Evolutionary conservation across 2,888 invertebrate genomes (phyloP), one percentile per base, ranked within the genome.

Genomic region (Lampropteryx suffumata): DNA sequence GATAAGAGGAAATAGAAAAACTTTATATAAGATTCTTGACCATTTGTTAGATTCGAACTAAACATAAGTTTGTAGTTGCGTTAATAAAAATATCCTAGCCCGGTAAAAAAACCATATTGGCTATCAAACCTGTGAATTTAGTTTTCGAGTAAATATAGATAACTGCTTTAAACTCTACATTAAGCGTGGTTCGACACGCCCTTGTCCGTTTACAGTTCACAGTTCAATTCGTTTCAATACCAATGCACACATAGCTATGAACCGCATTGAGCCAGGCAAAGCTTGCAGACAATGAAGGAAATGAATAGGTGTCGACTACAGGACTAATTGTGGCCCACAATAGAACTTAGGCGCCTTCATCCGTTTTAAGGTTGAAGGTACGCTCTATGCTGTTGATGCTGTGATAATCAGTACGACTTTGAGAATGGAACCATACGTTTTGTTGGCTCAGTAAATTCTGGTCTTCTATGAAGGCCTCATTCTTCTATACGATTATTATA

Each of bases 291-390:
- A 85, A 86, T 79, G 72, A 73, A 48, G 49, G 62, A 72, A 80
- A 83, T 87, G 82, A 87, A 88, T 86, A 74, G 86, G 78, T 81
- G 84, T 83, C 83, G 76, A 65, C 74, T 63, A 71, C 85, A 83
- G 77, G 70, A 71, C 76, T 84, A 81, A 84, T 86, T 85, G 83
- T 81, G 67, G 67, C 52, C 60, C 62, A 81, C 79, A 82, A 82
- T 79, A 62, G 75, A 51, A 49, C 41, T 48, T 49, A 60, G 52
- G 40, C 50, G 36, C 57, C 39, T 50, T 47, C 29, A 28, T 5
- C 17, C 37, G 42, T 28, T 36, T 51, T 42, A 27, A 34, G 34
- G 14, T 14, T 29, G 37, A 43, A 37, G 48, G 17, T 30, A 21
- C 17, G 42, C 29, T 24, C 5, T 24, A 7, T 7, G 24, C 26